These are phyloP conservation scores for Himalopsyche anomala DNA, from an alignment of 2,888 invertebrate species.

Conservation along the genomic window DNA sequence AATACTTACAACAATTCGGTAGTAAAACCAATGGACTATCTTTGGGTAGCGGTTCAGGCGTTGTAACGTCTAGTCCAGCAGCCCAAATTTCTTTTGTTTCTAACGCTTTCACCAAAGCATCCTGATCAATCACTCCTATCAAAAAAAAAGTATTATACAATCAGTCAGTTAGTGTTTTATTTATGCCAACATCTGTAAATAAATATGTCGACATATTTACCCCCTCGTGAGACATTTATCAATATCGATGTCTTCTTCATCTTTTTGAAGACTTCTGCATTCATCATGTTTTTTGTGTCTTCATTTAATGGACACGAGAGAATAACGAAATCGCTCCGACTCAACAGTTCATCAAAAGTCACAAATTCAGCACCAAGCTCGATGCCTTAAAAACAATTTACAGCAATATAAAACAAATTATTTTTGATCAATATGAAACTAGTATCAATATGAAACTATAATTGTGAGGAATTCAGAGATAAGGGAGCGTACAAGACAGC, in stretches of 20 bases:
- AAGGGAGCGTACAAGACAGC: no score
- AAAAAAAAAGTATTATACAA: constrained; percentile 46
- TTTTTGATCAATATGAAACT: no score
- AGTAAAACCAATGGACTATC: constrained; percentile 87
- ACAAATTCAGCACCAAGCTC: constrained; percentile 80
- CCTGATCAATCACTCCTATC: constrained; percentile 85
- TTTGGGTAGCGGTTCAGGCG: constrained; percentile 91
- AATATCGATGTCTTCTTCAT: constrained; percentile 88
- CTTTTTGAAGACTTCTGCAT: constrained; percentile 79
- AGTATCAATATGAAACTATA: no score
- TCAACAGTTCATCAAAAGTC: constrained; percentile 81
- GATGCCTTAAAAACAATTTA: constrained; percentile 76
- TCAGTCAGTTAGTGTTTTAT: background rate
- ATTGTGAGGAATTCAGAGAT: no score
- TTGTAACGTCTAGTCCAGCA: constrained; percentile 94
- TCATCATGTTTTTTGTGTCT: constrained; percentile 84
- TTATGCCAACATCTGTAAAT: background rate
- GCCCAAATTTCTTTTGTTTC: constrained; percentile 85
- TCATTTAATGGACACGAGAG: constrained; percentile 82
- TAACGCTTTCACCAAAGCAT: constrained; percentile 87
- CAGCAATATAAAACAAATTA: no score
- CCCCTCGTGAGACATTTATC: constrained; percentile 86
- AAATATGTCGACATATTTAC: constrained; percentile 66
- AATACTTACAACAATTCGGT: constrained; percentile 87
- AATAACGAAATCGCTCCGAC: constrained; percentile 86